Evolutionary conservation across 2,113 vertebrate species (phyloP).

Genomic region (Poeciliopsis prolifica): DNA sequence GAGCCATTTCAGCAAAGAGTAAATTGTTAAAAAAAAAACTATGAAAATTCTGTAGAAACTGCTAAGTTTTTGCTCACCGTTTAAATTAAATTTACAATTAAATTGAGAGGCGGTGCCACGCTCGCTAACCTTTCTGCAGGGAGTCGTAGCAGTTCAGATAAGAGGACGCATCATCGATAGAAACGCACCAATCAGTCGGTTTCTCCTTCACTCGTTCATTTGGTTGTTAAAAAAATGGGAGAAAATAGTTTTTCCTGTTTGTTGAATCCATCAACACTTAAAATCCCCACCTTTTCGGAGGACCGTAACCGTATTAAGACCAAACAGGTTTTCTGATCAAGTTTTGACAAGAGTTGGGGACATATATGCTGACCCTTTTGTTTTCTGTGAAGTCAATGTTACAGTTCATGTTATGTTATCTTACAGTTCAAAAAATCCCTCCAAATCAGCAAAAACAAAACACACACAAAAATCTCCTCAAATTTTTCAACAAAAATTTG

Average conservation of each 20-base stretch:
- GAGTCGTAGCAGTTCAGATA: slow-evolving; percentile 36
- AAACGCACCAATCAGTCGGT: no score
- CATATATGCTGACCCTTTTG: background rate
- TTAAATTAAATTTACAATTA: slow-evolving; percentile 14
- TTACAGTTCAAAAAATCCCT: background rate
- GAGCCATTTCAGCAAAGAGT: slow-evolving; percentile 20
- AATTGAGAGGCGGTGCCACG: slow-evolving; percentile 18
- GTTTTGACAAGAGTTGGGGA: background rate
- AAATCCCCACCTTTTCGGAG: background rate
- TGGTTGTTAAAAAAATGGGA: background rate
- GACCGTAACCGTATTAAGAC: background rate
- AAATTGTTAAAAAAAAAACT: slow-evolving; percentile 4
- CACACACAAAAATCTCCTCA: background rate
- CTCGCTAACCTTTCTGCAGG: slow-evolving; percentile 50
- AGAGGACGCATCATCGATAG: background rate
- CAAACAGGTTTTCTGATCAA: background rate
- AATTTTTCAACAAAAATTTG: no score
- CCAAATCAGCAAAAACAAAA: background rate
- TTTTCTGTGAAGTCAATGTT: background rate
- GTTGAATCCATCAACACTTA: background rate
- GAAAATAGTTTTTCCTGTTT: background rate
- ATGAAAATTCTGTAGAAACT: slow-evolving; percentile 29
- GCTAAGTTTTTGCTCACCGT: slow-evolving; percentile 12
- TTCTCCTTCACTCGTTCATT: background rate
- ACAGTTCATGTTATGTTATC: background rate